Conservation (phyloP, 2,797 vertebrate genomes). For the Sibirionetta formosa region DNA sequence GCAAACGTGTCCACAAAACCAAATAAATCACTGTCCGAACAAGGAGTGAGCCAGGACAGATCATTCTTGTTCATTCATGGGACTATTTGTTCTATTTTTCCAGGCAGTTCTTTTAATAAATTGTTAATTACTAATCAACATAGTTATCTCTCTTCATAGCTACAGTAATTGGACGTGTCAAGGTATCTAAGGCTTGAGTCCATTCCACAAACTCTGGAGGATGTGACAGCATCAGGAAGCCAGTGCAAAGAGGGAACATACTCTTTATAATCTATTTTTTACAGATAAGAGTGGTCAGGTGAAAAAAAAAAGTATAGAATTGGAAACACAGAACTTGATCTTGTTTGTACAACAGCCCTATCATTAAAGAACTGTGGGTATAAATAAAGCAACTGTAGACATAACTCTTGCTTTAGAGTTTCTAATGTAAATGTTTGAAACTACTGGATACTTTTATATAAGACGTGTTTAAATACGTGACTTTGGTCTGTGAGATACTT, state of each 20-base stretch:
- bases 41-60: not conserved
- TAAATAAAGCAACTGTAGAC: not conserved
- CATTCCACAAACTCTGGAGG: not conserved
- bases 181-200: not conserved
- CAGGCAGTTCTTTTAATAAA: constrained; percentile 38
- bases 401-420: not conserved
- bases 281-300: not conserved
- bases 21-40: constrained; percentile 25
- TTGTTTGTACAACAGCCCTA: not conserved
- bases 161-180: not conserved
- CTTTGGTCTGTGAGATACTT: not conserved
- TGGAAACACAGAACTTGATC: not conserved
- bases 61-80: not conserved
- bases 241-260: not conserved
- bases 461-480: not conserved
- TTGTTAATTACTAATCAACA: not conserved
- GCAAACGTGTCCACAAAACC: not conserved
- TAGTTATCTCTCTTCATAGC: not conserved
- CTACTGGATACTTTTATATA: not conserved
- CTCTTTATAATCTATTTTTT: not conserved
- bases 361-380: not conserved
- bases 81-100: constrained; percentile 58
- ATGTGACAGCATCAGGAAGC: not conserved
- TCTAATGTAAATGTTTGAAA: not conserved
- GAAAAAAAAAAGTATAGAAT: not conserved